Evolutionary conservation across 2,113 vertebrate genomes (phyloP).

Genomic region (Dendropsophus ebraccatus): DNA sequence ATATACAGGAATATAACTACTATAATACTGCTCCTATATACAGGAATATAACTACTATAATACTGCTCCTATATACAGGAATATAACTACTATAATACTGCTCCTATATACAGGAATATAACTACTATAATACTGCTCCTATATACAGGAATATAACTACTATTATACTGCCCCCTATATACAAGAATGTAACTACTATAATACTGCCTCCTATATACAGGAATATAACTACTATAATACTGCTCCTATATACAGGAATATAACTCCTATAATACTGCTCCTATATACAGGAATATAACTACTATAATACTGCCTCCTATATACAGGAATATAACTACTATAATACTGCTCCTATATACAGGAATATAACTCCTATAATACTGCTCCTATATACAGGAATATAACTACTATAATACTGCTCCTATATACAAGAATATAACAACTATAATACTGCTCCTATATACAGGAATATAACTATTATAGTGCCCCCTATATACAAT

Average conservation of each 20-base stretch:
- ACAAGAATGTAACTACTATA: no score
- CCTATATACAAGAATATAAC: constrained; percentile 1
- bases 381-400: no score
- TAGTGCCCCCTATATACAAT: not conserved
- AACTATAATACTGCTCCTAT: constrained; percentile 18
- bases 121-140: no score
- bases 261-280: no score
- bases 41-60: constrained; percentile 18
- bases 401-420: no score
- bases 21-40: not conserved
- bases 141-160: no score
- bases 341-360: constrained; percentile 9
- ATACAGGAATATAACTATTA: constrained; percentile 8
- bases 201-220: not conserved
- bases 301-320: not conserved
- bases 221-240: constrained; percentile 12
- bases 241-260: no score
- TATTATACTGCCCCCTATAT: no score
- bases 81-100: constrained; percentile 26
- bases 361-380: no score
- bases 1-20: no score
- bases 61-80: constrained; percentile 5
- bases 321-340: constrained; percentile 10
- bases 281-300: not conserved
- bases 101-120: not conserved